These are phyloP conservation scores for Pseudois nayaur DNA, from an alignment of 2,113 vertebrate genomes.

Conservation along the genomic window DNA sequence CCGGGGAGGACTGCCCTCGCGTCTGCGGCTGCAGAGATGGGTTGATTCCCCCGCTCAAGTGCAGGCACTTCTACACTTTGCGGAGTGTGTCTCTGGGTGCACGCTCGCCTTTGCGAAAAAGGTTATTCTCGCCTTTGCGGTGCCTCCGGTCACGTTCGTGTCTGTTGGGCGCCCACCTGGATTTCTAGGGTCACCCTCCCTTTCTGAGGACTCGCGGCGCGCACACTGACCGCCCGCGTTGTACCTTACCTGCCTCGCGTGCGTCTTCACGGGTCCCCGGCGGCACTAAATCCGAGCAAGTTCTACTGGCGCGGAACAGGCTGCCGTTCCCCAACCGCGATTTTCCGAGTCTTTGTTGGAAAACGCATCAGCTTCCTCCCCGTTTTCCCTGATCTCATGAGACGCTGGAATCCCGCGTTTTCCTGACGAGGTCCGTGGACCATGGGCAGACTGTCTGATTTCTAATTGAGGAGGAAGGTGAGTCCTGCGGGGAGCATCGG, in stretches of 20 bases:
- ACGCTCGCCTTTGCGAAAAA: neutral
- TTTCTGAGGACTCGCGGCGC: neutral
- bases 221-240: neutral
- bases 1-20: neutral
- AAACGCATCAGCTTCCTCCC: neutral
- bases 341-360: neutral
- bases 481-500: neutral
- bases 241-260: neutral
- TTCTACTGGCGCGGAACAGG: neutral
- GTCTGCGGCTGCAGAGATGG: neutral
- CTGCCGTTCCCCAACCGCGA: neutral
- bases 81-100: neutral
- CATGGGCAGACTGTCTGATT: neutral
- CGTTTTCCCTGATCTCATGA: neutral
- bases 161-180: neutral
- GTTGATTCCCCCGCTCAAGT: neutral
- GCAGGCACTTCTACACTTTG: neutral
- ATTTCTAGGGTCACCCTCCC: neutral
- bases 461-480: neutral
- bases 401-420: neutral
- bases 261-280: neutral
- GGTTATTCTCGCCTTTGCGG: neutral
- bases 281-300: constrained; percentile 17
- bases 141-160: neutral
- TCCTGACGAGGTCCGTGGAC: neutral